These are phyloP conservation scores for Hyles euphorbiae DNA, from an alignment of 1,140 invertebrate species.

Conservation along the genomic window DNA sequence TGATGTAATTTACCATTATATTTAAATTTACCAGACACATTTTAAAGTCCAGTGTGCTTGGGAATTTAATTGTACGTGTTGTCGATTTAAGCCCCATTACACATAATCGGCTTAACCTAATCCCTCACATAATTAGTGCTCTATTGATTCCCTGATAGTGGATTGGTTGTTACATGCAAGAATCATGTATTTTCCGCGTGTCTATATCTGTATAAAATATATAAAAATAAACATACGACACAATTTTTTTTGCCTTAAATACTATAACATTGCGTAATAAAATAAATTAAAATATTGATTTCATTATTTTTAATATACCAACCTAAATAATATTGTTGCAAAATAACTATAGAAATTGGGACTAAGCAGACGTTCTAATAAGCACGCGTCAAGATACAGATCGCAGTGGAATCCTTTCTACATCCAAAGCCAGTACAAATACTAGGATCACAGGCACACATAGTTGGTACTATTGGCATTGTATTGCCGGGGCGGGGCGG, in stretches of 20 bases:
- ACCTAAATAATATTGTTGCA: too few species aligned
- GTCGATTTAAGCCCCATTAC: conserved; percentile 5
- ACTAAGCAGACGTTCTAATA: too few species aligned
- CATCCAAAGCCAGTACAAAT: conserved; percentile 20
- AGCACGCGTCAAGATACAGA: neutral
- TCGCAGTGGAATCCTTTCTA: conserved; percentile 5
- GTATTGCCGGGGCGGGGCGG: conserved; percentile 36
- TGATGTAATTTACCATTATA: conserved; percentile 1
- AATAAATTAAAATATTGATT: too few species aligned
- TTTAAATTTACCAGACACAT: neutral
- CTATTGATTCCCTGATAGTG: neutral
- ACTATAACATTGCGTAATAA: too few species aligned
- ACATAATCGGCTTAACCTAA: conserved; percentile 4
- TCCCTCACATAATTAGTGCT: conserved; percentile 3
- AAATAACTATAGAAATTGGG: too few species aligned
- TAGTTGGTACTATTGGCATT: conserved; percentile 45
- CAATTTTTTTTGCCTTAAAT: too few species aligned
- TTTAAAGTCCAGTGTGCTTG: too few species aligned
- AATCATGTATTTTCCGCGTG: neutral
- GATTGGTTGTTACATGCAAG: neutral
- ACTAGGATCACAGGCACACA: conserved; percentile 42
- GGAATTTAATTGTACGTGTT: too few species aligned
- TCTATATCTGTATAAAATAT: too few species aligned
- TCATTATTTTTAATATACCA: too few species aligned
- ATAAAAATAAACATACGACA: too few species aligned